These are phyloP conservation scores for Tetranychus piercei DNA, from an alignment of 2,888 invertebrate genomes.

Conservation along the genomic window DNA sequence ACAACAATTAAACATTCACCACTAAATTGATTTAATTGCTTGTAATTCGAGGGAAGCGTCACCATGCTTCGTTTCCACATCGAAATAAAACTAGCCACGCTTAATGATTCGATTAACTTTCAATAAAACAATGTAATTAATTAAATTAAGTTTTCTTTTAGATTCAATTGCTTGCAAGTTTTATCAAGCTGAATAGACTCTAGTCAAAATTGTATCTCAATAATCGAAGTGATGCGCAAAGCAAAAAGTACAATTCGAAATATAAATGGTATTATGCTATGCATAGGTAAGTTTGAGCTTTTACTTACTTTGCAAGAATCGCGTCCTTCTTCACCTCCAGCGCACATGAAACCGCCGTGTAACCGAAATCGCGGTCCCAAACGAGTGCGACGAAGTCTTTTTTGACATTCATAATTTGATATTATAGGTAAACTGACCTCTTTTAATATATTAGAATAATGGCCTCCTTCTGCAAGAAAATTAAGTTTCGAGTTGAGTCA, in stretches of 20 bases:
- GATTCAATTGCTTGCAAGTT: too few relatives aligned
- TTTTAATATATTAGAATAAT: constrained; percentile 27
- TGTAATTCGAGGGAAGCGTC: too few relatives aligned
- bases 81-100: too few relatives aligned
- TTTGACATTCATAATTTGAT: constrained; percentile 45
- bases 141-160: too few relatives aligned
- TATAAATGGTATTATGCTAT: too few relatives aligned
- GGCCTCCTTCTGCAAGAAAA: constrained; percentile 24
- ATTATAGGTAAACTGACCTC: constrained; percentile 43
- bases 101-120: too few relatives aligned
- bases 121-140: too few relatives aligned
- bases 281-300: neutral
- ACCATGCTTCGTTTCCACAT: too few relatives aligned
- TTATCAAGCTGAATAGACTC: too few relatives aligned
- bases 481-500: neutral
- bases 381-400: constrained; percentile 41
- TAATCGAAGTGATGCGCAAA: neutral
- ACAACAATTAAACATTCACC: too few relatives aligned
- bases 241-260: neutral
- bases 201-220: too few relatives aligned
- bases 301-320: constrained; percentile 53
- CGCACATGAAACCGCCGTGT: constrained; percentile 50
- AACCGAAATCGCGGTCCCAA: constrained; percentile 38
- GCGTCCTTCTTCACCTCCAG: constrained; percentile 39
- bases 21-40: too few relatives aligned